Base-by-base conservation (phyloP, 1,140 invertebrate species). In the Eubasilissa regina region DNA sequence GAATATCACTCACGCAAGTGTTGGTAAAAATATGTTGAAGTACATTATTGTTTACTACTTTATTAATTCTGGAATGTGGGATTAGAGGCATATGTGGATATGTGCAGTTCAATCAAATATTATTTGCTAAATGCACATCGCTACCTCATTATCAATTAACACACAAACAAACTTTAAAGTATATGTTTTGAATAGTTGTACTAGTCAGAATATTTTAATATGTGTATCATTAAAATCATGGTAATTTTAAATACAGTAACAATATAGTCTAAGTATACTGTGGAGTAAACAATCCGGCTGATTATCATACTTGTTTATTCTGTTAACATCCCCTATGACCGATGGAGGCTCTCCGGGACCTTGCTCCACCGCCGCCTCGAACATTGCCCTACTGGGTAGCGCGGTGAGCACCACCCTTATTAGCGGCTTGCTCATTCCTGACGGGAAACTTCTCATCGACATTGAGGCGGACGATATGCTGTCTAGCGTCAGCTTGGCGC, bases 231-330 rank as follows among this genome's bases (percentile, higher is more conserved):
- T 35, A 35, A 35, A 35, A 35, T 6, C 25, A 35, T 35, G 1
- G 1, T 35, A 35, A 35, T 6, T 56, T 58, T 21, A n/a, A 64
- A 64, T 19, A 44, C 92, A 93, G 83, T 90, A 93, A 85, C 92
- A 93, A 83, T 93, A 93, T n/a, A 93, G 86, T 75, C 93, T 90
- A 79, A 94, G 86, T 84, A 90, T 90, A 79, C 90, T 91, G 79
- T 93, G 90, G 45, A 89, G 86, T 15, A 94, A 89, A 83, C 93
- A 94, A 62, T 85, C 84, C 84, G 93, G 93, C 84, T 93, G 92
- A 70, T 88, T 88, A 1, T 91, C 91, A 72, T 93, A 94, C 35
- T 90, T 83, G 85, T 94, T 94, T 11, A 93, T 86, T 72, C 93
- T 87, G 82, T 92, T 93, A 7, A 94, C 86, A 3, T 90, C 89